Conservation (phyloP, 1,140 invertebrate genomes). For the Wasmannia auropunctata region DNA sequence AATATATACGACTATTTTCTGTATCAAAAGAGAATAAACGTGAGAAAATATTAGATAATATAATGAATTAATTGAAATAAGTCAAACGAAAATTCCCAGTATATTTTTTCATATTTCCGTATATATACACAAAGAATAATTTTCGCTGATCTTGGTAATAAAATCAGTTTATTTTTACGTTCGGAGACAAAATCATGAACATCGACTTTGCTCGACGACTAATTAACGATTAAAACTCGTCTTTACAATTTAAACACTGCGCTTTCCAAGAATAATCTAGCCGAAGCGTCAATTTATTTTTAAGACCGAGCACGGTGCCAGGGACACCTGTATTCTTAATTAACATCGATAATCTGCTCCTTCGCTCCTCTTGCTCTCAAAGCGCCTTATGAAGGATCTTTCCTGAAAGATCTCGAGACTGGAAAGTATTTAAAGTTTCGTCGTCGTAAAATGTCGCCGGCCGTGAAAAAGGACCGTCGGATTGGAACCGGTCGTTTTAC, state of each 20-base stretch:
- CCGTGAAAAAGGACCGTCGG: slow-evolving; percentile 6
- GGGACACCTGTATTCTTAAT: slow-evolving; percentile 56
- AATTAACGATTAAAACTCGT: slow-evolving; percentile 48
- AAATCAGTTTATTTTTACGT: slow-evolving; percentile 28
- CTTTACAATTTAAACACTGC: slow-evolving; percentile 30
- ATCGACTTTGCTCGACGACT: slow-evolving; percentile 7
- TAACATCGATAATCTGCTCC: slow-evolving; percentile 52
- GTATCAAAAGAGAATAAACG: background rate
- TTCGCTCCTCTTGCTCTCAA: background rate
- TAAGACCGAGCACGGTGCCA: slow-evolving; percentile 30
- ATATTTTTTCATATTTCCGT: background rate
- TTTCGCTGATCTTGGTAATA: background rate
- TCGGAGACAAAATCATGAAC: background rate
- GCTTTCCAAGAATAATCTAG: slow-evolving; percentile 27
- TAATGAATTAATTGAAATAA: background rate
- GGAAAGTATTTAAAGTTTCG: slow-evolving; percentile 53
- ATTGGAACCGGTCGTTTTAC: slow-evolving; percentile 36
- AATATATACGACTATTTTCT: background rate
- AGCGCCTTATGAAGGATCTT: slow-evolving; percentile 53
- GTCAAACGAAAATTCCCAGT: background rate
- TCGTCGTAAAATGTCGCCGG: slow-evolving; percentile 38
- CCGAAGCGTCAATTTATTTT: slow-evolving; percentile 44
- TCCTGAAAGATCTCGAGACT: slow-evolving; percentile 18
- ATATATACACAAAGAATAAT: no score
- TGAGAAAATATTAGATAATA: background rate